A percentile compares a stretch with the other conserved stretches of the same genome.
These are phyloP conservation scores for Eremophila alpestris DNA, from an alignment of 2,797 vertebrate genomes.

Conservation along the genomic window DNA sequence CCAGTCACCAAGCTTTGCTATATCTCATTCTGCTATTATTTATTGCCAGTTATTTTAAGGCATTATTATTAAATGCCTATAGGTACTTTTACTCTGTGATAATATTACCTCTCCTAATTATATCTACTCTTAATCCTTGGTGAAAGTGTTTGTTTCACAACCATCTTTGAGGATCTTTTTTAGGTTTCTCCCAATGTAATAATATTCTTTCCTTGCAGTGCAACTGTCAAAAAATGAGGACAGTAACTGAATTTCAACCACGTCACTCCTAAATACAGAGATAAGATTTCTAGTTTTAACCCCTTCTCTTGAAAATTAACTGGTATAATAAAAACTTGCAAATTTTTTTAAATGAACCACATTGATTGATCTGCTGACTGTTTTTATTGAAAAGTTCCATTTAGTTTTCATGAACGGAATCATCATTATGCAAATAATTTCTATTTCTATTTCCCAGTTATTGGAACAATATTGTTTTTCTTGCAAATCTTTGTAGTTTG, in stretches of 20 bases:
- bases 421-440: not conserved
- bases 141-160: not conserved
- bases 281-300: not conserved
- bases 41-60: not conserved
- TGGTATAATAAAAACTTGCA: not conserved
- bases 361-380: not conserved
- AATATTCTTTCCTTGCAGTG: not conserved
- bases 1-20: not conserved
- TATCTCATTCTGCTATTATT: not conserved
- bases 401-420: not conserved
- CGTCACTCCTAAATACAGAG: not conserved
- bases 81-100: not conserved
- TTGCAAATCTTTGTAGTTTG: not conserved
- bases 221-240: not conserved
- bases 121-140: not conserved
- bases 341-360: not conserved
- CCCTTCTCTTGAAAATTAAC: not conserved
- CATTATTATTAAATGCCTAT: not conserved
- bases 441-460: not conserved
- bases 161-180: not conserved
- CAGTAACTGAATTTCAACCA: not conserved
- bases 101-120: not conserved
- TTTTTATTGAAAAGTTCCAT: not conserved
- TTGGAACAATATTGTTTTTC: not conserved
- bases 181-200: not conserved